These are phyloP conservation scores for Lepus oiostolus DNA, from an alignment of 2,797 vertebrate genomes.

Conservation along the genomic window DNA sequence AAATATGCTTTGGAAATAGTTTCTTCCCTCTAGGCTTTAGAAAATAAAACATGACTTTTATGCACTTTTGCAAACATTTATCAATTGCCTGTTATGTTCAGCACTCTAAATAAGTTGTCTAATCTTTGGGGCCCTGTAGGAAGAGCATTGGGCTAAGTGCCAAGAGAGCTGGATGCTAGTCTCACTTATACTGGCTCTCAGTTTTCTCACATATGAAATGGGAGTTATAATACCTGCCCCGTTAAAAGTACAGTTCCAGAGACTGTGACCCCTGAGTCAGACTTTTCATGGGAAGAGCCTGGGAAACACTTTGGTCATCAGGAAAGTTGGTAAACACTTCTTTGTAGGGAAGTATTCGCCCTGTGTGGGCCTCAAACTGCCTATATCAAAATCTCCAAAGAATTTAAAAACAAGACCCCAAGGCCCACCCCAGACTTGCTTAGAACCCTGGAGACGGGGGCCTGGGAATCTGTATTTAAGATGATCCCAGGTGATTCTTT, in stretches of 20 bases:
- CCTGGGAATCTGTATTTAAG: conserved; percentile 2
- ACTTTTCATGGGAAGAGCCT: neutral
- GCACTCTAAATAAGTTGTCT: neutral
- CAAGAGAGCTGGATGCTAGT: neutral
- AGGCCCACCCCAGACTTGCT: neutral
- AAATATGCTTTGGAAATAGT: conserved; percentile 51
- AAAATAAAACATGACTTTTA: conserved; percentile 8
- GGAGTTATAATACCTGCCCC: conserved; percentile 7
- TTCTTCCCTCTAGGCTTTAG: neutral
- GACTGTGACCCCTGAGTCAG: neutral
- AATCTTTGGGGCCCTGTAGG: neutral
- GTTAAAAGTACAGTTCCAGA: conserved; percentile 10
- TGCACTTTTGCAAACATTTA: conserved; percentile 19
- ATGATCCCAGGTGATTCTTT: neutral
- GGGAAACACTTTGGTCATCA: neutral
- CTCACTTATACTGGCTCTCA: neutral
- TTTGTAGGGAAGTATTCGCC: neutral
- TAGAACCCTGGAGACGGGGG: neutral
- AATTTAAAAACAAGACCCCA: neutral
- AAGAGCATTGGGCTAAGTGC: neutral
- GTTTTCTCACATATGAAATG: conserved; percentile 48
- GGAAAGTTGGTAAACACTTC: neutral
- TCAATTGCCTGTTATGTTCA: neutral
- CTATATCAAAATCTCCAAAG: neutral
- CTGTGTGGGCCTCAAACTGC: neutral